Evolutionary conservation across 2,113 vertebrate genomes (phyloP), one percentile per base, ranked within the genome.

Genomic region (Strigops habroptila): DNA sequence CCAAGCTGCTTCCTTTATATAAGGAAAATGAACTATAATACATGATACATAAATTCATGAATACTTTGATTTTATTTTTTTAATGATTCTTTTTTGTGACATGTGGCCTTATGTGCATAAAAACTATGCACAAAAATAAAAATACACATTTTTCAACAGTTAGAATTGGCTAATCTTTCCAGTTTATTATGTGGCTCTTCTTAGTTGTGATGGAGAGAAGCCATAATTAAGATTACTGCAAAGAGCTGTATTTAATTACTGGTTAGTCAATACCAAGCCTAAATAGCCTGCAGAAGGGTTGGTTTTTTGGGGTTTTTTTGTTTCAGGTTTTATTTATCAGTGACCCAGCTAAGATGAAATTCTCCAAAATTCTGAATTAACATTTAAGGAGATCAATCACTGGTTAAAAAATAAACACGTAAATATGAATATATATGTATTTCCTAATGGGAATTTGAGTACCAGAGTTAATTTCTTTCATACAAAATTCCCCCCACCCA

Each of bases 181-280:
- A 31, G 60, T 90, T 96, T 91, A 75, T 90, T 94, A 85, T 93
- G 25, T 79, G 81, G 65, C 70, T 92, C 77, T 68, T 82, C 82
- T 94, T 87, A 95, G 86, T 88, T 91, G 86, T 91, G 81, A 83
- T 82, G 53, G 68, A 88, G 57, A 71, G 82, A 86, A 86, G 69
- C 77, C 55, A 55, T 90, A 91, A 94, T 96, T 96, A 94, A 96
- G 70, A 86, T 95, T 94, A 82, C 63, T 93, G 86, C 8, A 18
- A 86, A 95, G 73, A 92, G 67, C 92, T 97, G 93, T 86, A 69
- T 94, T 96, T 96, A 93, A 96, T 96, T 96, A 94, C 53, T 94
- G 57, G 37, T 90, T 95, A 96, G 91, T 90, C 94, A 93, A 88
- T 91, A 95, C 74, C 63, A 92, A 92, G 81, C 57, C 67, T 84